A percentile compares a stretch with the other conserved stretches of the same genome.
Conservation (phyloP, 2,113 vertebrate species). For the Oryzias woworae region DNA sequence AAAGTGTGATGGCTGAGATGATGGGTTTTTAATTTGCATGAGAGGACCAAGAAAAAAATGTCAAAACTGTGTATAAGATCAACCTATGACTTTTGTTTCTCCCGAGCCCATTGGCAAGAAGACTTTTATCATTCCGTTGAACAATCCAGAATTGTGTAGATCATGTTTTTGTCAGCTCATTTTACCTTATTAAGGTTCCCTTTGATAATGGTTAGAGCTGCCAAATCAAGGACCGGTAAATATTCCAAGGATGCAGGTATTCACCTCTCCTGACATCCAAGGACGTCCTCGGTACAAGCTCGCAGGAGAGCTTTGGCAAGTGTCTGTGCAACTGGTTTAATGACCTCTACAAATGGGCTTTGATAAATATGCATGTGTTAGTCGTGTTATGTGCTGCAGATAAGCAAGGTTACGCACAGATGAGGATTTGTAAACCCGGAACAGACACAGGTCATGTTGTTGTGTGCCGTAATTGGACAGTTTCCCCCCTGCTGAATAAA, state of each 20-base stretch:
- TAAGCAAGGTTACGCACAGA: slow-evolving; percentile 53
- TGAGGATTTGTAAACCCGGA: slow-evolving; percentile 46
- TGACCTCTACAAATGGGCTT: slow-evolving; percentile 40
- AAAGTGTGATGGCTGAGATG: slow-evolving; percentile 57
- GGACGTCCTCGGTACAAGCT: slow-evolving; percentile 34
- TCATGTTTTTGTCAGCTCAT: slow-evolving; percentile 35
- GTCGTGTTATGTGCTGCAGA: slow-evolving; percentile 24
- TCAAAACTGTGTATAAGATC: slow-evolving; percentile 22
- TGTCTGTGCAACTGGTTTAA: slow-evolving; percentile 23
- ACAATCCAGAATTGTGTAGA: slow-evolving; percentile 18
- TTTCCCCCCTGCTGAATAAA: slow-evolving; percentile 11
- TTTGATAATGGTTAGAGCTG: slow-evolving; percentile 54
- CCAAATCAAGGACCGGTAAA: slow-evolving; percentile 41
- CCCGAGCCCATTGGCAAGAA: background rate
- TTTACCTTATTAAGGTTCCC: slow-evolving; percentile 39
- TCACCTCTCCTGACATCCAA: slow-evolving; percentile 51
- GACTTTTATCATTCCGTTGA: slow-evolving; percentile 6
- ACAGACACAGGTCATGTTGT: slow-evolving; percentile 30
- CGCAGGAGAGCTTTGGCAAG: slow-evolving; percentile 13
- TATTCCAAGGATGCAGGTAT: slow-evolving; percentile 49
- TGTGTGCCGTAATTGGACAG: slow-evolving; percentile 10
- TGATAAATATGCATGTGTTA: slow-evolving; percentile 64
- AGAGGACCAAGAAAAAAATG: slow-evolving; percentile 20
- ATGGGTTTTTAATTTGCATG: slow-evolving; percentile 63
- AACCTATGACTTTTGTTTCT: slow-evolving; percentile 1